A percentile compares a stretch with the other conserved stretches of the same genome.
These are phyloP conservation scores for Anableps anableps DNA, from an alignment of 2,797 vertebrate genomes.

Conservation along the genomic window DNA sequence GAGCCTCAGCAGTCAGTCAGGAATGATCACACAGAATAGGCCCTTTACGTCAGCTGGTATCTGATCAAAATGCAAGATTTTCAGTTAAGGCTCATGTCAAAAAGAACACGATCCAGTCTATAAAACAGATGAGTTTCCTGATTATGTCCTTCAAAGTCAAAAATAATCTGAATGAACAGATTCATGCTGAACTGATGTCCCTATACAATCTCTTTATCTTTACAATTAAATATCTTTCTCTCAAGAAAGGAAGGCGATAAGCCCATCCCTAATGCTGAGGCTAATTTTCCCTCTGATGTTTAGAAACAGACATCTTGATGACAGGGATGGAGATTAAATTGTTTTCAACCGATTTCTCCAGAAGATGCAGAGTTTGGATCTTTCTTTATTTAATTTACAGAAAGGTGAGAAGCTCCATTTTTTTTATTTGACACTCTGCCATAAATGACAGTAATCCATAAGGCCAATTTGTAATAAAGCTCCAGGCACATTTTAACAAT, in stretches of 20 bases:
- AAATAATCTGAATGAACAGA: conserved; percentile 41
- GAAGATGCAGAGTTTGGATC: conserved; percentile 29
- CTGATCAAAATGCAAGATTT: conserved; percentile 20
- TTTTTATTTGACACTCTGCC: conserved; percentile 62
- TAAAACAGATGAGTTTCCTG: conserved; percentile 34
- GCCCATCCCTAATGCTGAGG: conserved; percentile 40
- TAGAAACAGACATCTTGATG: conserved; percentile 59
- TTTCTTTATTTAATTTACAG: conserved; percentile 59
- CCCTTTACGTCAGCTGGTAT: not conserved
- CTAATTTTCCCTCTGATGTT: conserved; percentile 57
- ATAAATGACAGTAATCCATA: conserved; percentile 80
- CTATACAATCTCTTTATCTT: conserved; percentile 45
- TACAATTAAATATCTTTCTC: conserved; percentile 54
- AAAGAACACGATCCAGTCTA: conserved; percentile 25
- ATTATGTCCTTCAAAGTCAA: conserved; percentile 22
- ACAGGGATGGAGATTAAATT: conserved; percentile 61
- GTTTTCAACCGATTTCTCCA: conserved; percentile 61
- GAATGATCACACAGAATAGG: not conserved
- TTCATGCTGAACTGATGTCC: conserved; percentile 36
- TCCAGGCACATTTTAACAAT: conserved; percentile 76
- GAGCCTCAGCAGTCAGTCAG: conserved; percentile 15
- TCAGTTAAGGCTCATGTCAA: conserved; percentile 18
- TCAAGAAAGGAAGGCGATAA: conserved; percentile 61
- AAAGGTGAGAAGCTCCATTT: conserved; percentile 70
- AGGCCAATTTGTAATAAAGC: conserved; percentile 82